phyloP scores from a whole-genome alignment of 2,888 invertebrate genomes.

The Dasypogon diadema region DNA sequence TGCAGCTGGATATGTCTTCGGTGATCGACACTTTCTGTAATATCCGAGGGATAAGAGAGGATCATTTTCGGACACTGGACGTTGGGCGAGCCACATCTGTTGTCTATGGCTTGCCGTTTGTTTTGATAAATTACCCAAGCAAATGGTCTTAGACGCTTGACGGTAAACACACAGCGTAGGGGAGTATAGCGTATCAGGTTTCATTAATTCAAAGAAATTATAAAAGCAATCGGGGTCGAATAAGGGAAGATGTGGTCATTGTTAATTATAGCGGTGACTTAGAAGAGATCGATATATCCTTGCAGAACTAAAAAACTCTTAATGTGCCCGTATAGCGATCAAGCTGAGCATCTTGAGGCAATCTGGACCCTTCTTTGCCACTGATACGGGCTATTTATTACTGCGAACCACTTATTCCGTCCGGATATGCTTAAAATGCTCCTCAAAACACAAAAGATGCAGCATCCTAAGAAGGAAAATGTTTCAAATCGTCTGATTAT shows the following conservation, averaged over 20 bases:
- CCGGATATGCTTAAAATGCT: slow-evolving; percentile 19
- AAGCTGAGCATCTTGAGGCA: slow-evolving; percentile 31
- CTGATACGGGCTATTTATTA: slow-evolving; percentile 33
- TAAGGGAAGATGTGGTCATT: not conserved
- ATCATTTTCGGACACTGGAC: slow-evolving; percentile 38
- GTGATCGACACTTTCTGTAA: slow-evolving; percentile 32
- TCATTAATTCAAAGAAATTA: slow-evolving; percentile 5
- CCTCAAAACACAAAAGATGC: slow-evolving; percentile 29
- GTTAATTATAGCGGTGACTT: not conserved
- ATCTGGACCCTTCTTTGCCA: slow-evolving; percentile 8
- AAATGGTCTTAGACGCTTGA: slow-evolving; percentile 6
- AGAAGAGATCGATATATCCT: not conserved
- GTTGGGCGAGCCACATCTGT: slow-evolving; percentile 5
- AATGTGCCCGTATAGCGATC: slow-evolving; percentile 25
- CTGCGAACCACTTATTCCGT: slow-evolving; percentile 6
- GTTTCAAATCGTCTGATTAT: slow-evolving; percentile 6
- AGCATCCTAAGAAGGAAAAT: slow-evolving; percentile 16
- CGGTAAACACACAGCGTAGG: not conserved
- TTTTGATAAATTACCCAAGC: slow-evolving; percentile 20
- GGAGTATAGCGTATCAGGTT: slow-evolving; percentile 11
- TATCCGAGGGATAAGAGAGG: not conserved
- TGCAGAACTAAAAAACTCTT: not conserved
- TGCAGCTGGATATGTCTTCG: slow-evolving; percentile 10
- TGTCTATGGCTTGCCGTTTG: not conserved
- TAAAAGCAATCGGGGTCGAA: not conserved